Evolutionary conservation across 2,113 vertebrate species (phyloP).

Genomic region (Larimichthys polyactis): DNA sequence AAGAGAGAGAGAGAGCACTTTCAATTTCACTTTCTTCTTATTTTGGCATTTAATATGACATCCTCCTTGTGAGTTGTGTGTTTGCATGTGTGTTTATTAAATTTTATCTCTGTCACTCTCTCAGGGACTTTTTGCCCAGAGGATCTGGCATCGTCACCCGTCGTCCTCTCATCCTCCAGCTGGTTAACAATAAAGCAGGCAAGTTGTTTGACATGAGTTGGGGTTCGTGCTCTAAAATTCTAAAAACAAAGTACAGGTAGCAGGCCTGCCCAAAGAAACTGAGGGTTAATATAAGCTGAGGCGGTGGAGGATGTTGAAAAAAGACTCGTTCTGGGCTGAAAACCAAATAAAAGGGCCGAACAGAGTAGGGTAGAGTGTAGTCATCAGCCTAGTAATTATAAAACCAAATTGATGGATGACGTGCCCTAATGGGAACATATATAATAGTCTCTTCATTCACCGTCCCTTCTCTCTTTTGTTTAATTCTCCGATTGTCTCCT

Average conservation of each 20-base stretch:
- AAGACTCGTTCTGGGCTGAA: no score
- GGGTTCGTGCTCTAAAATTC: background rate
- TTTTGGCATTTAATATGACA: background rate
- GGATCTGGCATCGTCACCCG: conserved; percentile 96
- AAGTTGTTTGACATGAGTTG: conserved; percentile 16
- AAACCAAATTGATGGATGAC: no score
- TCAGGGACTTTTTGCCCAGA: conserved; percentile 94
- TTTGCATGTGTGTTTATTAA: conserved; percentile 7
- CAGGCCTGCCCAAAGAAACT: no score
- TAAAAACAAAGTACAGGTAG: no score
- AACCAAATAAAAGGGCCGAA: no score
- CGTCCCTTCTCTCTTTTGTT: background rate
- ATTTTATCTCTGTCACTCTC: conserved; percentile 14
- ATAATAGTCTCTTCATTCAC: background rate
- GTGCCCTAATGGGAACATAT: no score
- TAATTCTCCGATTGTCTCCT: background rate
- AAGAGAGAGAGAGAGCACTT: no score
- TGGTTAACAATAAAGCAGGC: conserved; percentile 94
- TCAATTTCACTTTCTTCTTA: background rate
- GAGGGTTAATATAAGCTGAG: no score
- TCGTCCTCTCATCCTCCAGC: conserved; percentile 94
- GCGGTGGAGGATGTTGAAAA: no score
- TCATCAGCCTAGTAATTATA: no score
- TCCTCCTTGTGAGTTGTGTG: background rate
- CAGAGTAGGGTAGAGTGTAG: no score